Percentiles rank a stretch among this genome's conserved stretches.
phyloP scores from a whole-genome alignment of 2,113 vertebrate genomes.

The Syngnathoides biaculeatus region DNA sequence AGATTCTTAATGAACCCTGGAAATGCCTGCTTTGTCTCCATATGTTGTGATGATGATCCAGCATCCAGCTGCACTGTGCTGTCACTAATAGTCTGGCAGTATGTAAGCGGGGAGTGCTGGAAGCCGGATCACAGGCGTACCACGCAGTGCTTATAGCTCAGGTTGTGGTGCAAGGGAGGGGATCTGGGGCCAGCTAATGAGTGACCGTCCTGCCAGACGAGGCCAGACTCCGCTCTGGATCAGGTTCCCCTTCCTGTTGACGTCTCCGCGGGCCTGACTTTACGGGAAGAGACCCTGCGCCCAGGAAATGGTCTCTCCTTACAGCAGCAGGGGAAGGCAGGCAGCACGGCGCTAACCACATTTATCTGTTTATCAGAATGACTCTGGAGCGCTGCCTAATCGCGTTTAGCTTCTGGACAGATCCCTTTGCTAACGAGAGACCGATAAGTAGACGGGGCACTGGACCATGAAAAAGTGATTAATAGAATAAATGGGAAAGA shows the following conservation, averaged over 20 bases:
- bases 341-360: constrained; percentile 71
- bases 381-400: constrained; percentile 77
- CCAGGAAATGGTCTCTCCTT: constrained; percentile 79
- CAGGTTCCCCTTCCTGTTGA: constrained; percentile 81
- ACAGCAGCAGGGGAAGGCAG: constrained; percentile 65
- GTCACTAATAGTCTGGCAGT: constrained; percentile 30
- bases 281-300: constrained; percentile 76
- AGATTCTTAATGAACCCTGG: constrained; percentile 32
- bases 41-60: constrained; percentile 41
- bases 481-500: constrained; percentile 34
- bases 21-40: constrained; percentile 35
- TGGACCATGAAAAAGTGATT: constrained; percentile 56
- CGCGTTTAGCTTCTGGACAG: constrained; percentile 73
- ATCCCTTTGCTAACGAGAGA: constrained; percentile 71
- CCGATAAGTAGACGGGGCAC: constrained; percentile 65
- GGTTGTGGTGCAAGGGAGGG: constrained; percentile 19
- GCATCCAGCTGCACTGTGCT: constrained; percentile 33
- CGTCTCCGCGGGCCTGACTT: constrained; percentile 69
- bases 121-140: background rate
- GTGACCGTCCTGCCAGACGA: constrained; percentile 65
- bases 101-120: constrained; percentile 25
- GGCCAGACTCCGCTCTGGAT: constrained; percentile 70
- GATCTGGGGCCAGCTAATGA: constrained; percentile 69
- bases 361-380: constrained; percentile 80
- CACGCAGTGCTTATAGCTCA: constrained; percentile 15